These are phyloP conservation scores for Callocephalon fimbriatum DNA, from an alignment of 2,113 vertebrate species.

Conservation along the genomic window DNA sequence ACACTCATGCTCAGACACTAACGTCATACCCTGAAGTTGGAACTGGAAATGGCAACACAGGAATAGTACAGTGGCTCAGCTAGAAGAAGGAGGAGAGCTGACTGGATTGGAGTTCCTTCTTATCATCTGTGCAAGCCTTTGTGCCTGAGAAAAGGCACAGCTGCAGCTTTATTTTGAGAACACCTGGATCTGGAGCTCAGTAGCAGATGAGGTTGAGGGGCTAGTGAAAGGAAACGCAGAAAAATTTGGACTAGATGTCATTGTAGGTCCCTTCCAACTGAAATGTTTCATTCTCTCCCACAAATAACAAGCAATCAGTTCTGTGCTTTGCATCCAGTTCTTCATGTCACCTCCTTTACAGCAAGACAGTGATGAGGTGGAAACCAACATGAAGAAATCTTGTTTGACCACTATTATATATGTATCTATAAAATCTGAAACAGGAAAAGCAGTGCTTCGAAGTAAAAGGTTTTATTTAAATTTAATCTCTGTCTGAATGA, in stretches of 20 bases:
- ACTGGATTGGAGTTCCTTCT: neutral
- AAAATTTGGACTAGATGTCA: neutral
- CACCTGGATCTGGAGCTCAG: neutral
- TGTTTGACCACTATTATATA: neutral
- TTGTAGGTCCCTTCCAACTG: neutral
- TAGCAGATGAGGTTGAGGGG: neutral
- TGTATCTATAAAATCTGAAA: slow-evolving; percentile 20
- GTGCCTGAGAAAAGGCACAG: neutral
- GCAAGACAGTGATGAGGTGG: neutral
- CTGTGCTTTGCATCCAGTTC: neutral
- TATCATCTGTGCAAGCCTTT: neutral
- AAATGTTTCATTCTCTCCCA: neutral
- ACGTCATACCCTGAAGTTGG: neutral
- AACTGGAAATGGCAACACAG: neutral
- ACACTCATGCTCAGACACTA: neutral
- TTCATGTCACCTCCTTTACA: neutral
- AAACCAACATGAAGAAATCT: neutral
- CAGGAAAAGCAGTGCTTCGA: slow-evolving; percentile 24
- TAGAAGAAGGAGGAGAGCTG: neutral
- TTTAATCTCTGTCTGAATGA: slow-evolving; percentile 22
- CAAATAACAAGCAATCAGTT: neutral
- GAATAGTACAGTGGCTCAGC: neutral
- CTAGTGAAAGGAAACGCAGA: neutral
- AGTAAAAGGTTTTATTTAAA: slow-evolving; percentile 34
- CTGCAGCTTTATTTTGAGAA: neutral